A percentile compares a stretch with the other conserved stretches of the same genome.
phyloP scores from a whole-genome alignment of 2,797 vertebrate species.

The Dallia pectoralis region DNA sequence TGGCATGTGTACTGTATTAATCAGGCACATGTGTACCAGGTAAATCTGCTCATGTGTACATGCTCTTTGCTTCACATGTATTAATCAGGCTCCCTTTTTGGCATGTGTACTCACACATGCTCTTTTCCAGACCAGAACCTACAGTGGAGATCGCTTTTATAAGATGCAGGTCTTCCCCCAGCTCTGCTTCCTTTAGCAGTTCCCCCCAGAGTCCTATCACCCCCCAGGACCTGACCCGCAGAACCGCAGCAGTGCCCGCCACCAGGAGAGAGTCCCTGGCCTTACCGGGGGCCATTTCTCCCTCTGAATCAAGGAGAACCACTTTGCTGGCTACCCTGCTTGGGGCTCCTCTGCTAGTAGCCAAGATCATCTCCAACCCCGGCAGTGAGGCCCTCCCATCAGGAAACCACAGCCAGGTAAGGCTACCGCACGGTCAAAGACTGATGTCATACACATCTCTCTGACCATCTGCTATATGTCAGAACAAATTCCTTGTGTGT shows the following conservation, averaged over 20 bases:
- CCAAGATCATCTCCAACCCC: constrained; percentile 60
- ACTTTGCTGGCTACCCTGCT: not conserved
- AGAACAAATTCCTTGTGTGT: too few species aligned
- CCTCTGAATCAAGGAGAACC: not conserved
- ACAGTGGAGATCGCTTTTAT: constrained; percentile 91
- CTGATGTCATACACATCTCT: too few species aligned
- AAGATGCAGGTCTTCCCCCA: constrained; percentile 67
- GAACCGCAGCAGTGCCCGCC: not conserved
- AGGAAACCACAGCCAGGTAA: constrained; percentile 65
- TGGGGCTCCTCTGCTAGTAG: constrained; percentile 38
- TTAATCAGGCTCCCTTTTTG: too few species aligned
- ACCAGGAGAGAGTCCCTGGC: not conserved
- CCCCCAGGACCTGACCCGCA: constrained; percentile 47
- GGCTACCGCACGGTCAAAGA: too few species aligned
- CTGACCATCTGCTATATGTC: too few species aligned
- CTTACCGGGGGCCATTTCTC: not conserved
- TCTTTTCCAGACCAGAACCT: constrained; percentile 77
- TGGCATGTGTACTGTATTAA: too few species aligned
- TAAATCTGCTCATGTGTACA: too few species aligned
- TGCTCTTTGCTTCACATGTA: too few species aligned
- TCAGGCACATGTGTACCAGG: too few species aligned
- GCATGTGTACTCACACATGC: too few species aligned
- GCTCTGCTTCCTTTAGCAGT: constrained; percentile 56
- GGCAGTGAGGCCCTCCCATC: constrained; percentile 63
- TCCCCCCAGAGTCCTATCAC: constrained; percentile 66